Evolutionary conservation across 2,888 invertebrate species (phyloP).

Genomic region (Epinotia bilunana): DNA sequence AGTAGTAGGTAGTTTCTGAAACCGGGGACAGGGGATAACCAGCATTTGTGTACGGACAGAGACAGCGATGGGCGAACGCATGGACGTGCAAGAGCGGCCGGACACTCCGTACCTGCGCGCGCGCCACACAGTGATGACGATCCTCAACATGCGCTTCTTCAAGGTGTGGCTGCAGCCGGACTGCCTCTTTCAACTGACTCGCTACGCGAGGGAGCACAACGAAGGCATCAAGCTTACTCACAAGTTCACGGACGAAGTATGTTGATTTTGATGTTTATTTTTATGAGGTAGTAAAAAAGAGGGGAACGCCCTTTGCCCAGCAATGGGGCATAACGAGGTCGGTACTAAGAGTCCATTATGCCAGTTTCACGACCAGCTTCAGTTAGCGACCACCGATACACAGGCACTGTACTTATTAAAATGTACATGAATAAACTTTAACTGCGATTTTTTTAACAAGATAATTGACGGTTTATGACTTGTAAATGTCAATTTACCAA

Average conservation of each 20-base stretch:
- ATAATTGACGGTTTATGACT: too few relatives aligned
- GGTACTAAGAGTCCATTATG: too few relatives aligned
- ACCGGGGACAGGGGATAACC: neutral
- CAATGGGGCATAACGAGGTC: too few relatives aligned
- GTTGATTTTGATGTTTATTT: neutral
- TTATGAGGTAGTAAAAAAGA: too few relatives aligned
- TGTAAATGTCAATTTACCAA: too few relatives aligned
- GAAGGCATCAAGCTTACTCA: slow-evolving; percentile 86
- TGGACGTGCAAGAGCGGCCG: slow-evolving; percentile 82
- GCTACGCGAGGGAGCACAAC: slow-evolving; percentile 83
- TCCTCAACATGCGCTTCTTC: slow-evolving; percentile 77
- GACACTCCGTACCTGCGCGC: slow-evolving; percentile 85
- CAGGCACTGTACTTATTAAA: too few relatives aligned
- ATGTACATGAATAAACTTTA: too few relatives aligned
- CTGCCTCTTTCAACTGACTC: slow-evolving; percentile 84
- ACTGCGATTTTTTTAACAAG: too few relatives aligned
- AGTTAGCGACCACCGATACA: too few relatives aligned
- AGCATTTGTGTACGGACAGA: slow-evolving; percentile 67
- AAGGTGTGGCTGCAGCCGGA: slow-evolving; percentile 87
- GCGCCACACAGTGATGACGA: slow-evolving; percentile 76
- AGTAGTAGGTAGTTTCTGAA: too few relatives aligned
- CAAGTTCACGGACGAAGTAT: slow-evolving; percentile 82
- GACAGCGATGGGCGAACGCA: slow-evolving; percentile 88
- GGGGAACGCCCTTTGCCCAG: too few relatives aligned
- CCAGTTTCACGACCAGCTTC: too few relatives aligned